phyloP scores from a whole-genome alignment of 2,888 invertebrate genomes.

The Lobophora halterata region DNA sequence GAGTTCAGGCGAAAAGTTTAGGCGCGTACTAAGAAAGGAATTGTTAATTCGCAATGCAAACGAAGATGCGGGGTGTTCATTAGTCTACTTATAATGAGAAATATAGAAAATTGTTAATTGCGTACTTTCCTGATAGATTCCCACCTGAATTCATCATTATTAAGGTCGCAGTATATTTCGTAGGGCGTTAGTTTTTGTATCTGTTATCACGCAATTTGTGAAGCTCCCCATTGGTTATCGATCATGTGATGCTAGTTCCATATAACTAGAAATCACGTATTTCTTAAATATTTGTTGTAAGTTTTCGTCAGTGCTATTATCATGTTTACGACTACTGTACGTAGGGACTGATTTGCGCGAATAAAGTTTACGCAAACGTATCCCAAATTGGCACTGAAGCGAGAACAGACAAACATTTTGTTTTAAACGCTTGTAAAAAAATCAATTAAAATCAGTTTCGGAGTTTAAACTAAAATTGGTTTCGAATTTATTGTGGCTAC shows the following conservation, averaged over 20 bases:
- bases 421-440: conserved; percentile 18
- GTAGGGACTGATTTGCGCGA: conserved; percentile 6
- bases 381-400: conserved; percentile 14
- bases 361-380: conserved; percentile 9
- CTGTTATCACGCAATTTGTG: conserved; percentile 28
- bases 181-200: too few species aligned
- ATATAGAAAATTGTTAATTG: too few species aligned
- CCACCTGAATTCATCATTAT: too few species aligned
- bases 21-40: too few species aligned
- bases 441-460: conserved; percentile 16
- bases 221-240: conserved; percentile 26
- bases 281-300: background rate
- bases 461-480: conserved; percentile 3
- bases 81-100: too few species aligned
- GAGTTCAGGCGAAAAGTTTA: too few species aligned
- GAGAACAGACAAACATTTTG: conserved; percentile 9
- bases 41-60: too few species aligned
- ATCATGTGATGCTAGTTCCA: conserved; percentile 19
- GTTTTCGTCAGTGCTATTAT: background rate
- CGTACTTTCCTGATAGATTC: too few species aligned
- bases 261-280: background rate
- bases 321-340: too few species aligned
- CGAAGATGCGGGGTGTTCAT: too few species aligned
- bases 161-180: too few species aligned
- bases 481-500: background rate